Conservation (phyloP, 1,140 invertebrate genomes). For the Platorchestia sp. region DNA sequence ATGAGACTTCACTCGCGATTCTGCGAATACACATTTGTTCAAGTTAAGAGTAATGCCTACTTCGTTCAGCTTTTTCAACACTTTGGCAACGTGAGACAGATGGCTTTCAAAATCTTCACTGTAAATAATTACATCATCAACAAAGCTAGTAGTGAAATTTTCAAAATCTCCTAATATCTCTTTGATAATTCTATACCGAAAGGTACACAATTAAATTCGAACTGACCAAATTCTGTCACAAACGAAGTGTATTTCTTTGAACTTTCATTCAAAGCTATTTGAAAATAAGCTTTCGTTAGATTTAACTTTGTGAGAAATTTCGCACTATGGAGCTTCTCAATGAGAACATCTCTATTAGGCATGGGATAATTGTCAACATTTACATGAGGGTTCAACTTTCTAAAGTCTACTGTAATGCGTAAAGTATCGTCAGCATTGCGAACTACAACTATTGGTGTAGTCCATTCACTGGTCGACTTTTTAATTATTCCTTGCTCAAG, state of each 20-base stretch:
- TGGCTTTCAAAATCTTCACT: not conserved
- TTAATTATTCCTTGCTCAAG: not conserved
- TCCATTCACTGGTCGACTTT: not conserved
- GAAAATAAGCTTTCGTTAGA: not conserved
- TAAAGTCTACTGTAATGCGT: not conserved
- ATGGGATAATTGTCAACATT: not conserved
- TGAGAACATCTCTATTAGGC: not conserved
- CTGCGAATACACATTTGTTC: not conserved
- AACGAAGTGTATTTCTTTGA: conserved; percentile 10
- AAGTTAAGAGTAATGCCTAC: not conserved
- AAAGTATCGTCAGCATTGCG: not conserved
- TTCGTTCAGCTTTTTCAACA: not conserved
- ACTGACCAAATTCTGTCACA: not conserved
- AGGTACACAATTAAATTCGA: not conserved
- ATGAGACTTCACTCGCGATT: not conserved
- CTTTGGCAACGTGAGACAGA: not conserved
- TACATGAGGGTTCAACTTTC: not conserved
- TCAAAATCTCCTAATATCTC: not conserved
- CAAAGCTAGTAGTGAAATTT: not conserved
- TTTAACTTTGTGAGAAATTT: not conserved
- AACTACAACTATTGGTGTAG: not conserved
- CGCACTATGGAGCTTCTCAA: not conserved
- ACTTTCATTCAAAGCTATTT: not conserved
- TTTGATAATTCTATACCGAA: not conserved
- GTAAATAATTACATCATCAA: not conserved